Evolutionary conservation across 2,888 invertebrate genomes (phyloP), one percentile per base, ranked within the genome.

Genomic region (Patella ulyssiponensis): DNA sequence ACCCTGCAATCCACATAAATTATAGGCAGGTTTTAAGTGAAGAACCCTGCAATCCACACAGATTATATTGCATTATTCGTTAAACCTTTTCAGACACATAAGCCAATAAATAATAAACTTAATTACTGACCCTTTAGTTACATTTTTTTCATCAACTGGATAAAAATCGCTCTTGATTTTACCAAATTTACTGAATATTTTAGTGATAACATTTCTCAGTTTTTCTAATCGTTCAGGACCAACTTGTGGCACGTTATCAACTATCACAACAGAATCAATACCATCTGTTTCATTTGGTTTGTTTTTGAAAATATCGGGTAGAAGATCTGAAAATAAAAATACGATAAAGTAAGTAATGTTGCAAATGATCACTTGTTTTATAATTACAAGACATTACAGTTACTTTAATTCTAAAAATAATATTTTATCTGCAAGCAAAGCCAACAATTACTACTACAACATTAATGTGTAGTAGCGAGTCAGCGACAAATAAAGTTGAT

Each of bases 211-310:
- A 80, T 95, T 95, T 91, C 97, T 96, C 71, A 99, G 94, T 92
- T 98, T 98, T 79, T 97, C 97, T 83, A 98, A 93, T 76, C 98
- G 87, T 84, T 97, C 96, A 56, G 96, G 95, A 75, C 96, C 98
- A 85, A 99, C 98, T 92, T 96, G 95, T 69, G 99, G 99, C 77
- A 98, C 96, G 83, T 98, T 98, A 91, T 99, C 99, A 14, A 99
- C 96, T 15, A 99, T 96, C 83, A 99, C 95, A 73, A 98, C 97
- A 88, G 96, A 96, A 92, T 99, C 98, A 77, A 98, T 97, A 72
- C 98, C 98, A 92, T 98, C 98, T 5, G 97, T 96, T 92, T 98
- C 98, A 84, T 96, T 95, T 2, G 99, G 99, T 90, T 96, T 96
- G 86, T 95, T 95, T 85, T 95, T 95, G 84, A 98, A 92, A 85